Base-by-base conservation (phyloP, 2,888 invertebrate genomes). In the Melikaiella ostensackeni region DNA sequence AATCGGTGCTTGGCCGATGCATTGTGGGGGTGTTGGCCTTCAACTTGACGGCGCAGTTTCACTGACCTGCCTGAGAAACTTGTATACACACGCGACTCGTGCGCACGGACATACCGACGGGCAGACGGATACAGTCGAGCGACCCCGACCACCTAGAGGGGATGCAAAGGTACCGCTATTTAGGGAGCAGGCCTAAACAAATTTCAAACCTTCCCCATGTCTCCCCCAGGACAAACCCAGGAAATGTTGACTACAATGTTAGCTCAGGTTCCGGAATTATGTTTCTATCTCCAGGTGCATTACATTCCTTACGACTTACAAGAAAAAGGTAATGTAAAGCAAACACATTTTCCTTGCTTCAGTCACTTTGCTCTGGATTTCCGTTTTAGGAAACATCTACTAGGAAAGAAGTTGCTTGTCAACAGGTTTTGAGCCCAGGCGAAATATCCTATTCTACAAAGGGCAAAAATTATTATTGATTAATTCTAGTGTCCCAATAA, bases 31-130 rank as follows among this genome's bases (percentile, higher is more conserved):
- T 91, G 91, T 91, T 91, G 91, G 91, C 91, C 91, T 91, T 91
- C 91, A 91, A 91, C 91, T 91, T 91, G 91, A 90, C 91, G 91
- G 90, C 89, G 91, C 90, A 90, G 91, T 91, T 91, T 91, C 91
- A 91, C 91, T 91, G 91, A 91, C 91, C 91, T 91, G 91, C 91
- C 91, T 91, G 91, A 91, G 91, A 91, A 91, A 90, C 90, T 89
- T 88, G 88, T 88, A 87, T 84, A 84, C 84, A 82, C 84, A 86
- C 85, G 84, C 87, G 87, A 86, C 84, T 86, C 86, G 88, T 86
- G 87, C 88, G 82, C 87, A 84, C 86, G 81, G 83, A 83, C 83
- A 84, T 82, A 76, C 81, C 77, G 83, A 80, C 83, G 79, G 80
- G 83, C 81, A 83, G 80, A 82, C 81, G 84, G 81, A 76, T 77